Conservation (phyloP, 2,888 invertebrate genomes). For the Andrena hattorfiana region DNA sequence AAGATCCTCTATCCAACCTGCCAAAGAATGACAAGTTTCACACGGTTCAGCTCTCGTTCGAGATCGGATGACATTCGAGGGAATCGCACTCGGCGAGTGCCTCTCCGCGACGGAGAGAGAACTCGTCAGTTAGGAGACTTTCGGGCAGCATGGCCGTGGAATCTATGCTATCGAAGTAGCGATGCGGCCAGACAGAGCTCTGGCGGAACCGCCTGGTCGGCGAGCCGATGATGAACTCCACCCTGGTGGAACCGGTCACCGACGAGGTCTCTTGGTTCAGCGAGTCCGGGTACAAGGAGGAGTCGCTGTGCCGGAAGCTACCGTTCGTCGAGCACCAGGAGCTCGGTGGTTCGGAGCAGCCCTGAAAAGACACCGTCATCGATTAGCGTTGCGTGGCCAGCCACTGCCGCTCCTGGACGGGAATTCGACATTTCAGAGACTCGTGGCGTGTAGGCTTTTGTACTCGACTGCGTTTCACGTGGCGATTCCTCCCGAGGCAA, state of each 20-base stretch:
- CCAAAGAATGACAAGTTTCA: neutral
- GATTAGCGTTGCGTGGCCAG: slow-evolving; percentile 6
- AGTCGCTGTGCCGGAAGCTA: slow-evolving; percentile 79
- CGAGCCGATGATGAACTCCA: slow-evolving; percentile 86
- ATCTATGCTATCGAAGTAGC: slow-evolving; percentile 90
- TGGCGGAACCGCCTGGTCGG: slow-evolving; percentile 83
- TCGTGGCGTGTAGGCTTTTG: slow-evolving; percentile 28
- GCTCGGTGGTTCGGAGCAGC: slow-evolving; percentile 79
- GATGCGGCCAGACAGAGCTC: slow-evolving; percentile 83
- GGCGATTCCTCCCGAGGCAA: slow-evolving; percentile 35
- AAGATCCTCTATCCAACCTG: slow-evolving; percentile 18
- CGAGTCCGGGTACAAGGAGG: slow-evolving; percentile 86
- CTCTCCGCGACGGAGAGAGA: slow-evolving; percentile 85
- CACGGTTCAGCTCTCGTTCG: slow-evolving; percentile 75
- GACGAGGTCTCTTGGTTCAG: slow-evolving; percentile 86
- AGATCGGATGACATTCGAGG: slow-evolving; percentile 85
- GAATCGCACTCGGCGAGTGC: slow-evolving; percentile 88
- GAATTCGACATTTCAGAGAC: slow-evolving; percentile 18
- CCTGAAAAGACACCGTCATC: slow-evolving; percentile 69
- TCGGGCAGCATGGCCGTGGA: slow-evolving; percentile 83
- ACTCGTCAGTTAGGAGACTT: slow-evolving; percentile 84
- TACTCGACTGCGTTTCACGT: slow-evolving; percentile 27
- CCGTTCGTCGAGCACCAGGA: slow-evolving; percentile 82
- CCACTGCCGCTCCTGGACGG: neutral
- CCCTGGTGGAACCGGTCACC: slow-evolving; percentile 85